These are phyloP conservation scores for Bombus pascuorum DNA, from an alignment of 1,140 invertebrate genomes.

Conservation along the genomic window DNA sequence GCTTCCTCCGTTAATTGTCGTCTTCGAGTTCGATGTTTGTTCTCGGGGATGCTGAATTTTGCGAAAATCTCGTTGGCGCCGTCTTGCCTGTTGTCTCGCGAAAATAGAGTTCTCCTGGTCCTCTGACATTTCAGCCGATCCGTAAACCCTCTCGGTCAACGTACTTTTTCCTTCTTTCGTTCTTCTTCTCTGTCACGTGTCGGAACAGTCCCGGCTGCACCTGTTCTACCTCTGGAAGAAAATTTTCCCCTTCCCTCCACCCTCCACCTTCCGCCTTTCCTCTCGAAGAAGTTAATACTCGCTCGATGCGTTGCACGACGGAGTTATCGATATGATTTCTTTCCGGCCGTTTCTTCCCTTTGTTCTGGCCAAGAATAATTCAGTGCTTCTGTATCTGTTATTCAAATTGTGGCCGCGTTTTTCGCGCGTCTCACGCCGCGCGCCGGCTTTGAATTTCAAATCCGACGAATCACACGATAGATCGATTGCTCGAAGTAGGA, in stretches of 20 bases:
- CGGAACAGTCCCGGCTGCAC: slow-evolving; percentile 1
- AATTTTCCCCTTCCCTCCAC: background rate
- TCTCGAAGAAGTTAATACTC: background rate
- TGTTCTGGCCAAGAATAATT: slow-evolving; percentile 8
- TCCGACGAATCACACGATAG: background rate
- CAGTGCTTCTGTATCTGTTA: slow-evolving; percentile 1
- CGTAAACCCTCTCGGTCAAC: slow-evolving; percentile 12
- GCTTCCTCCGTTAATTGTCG: background rate
- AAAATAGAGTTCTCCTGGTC: slow-evolving; percentile 27
- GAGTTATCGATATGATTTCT: background rate
- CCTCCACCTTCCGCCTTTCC: background rate
- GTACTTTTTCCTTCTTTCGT: slow-evolving; percentile 15
- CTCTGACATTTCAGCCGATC: slow-evolving; percentile 34
- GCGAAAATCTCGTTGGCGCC: slow-evolving; percentile 70
- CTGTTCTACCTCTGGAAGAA: background rate
- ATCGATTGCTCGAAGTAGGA: slow-evolving; percentile 27
- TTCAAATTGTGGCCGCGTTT: slow-evolving; percentile 25
- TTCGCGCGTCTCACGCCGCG: slow-evolving; percentile 5
- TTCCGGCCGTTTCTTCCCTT: background rate
- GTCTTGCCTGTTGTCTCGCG: slow-evolving; percentile 39
- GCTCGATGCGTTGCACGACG: background rate
- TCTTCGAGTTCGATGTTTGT: slow-evolving; percentile 37
- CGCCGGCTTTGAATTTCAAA: slow-evolving; percentile 25
- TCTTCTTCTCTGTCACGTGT: slow-evolving; percentile 31
- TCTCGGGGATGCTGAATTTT: slow-evolving; percentile 44